Percentiles rank a stretch among this genome's conserved stretches.
These are phyloP conservation scores for Leucoraja erinaceus DNA, from an alignment of 2,113 vertebrate genomes.

Conservation along the genomic window DNA sequence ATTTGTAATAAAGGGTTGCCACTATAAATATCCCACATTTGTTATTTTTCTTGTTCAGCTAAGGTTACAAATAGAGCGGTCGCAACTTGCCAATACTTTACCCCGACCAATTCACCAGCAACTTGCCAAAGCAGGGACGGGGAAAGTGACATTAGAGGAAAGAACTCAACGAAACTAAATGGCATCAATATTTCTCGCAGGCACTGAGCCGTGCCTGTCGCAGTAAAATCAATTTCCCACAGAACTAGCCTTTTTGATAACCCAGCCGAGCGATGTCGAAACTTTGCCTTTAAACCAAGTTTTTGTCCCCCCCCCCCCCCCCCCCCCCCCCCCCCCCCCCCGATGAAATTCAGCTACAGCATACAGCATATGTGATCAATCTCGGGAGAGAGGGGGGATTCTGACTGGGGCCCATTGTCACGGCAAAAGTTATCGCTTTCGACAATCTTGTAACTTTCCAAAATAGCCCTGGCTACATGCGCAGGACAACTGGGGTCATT, in stretches of 20 bases:
- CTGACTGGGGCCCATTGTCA: conserved; percentile 20
- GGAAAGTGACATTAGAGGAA: too few relatives aligned
- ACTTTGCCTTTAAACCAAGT: neutral
- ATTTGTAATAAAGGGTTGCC: neutral
- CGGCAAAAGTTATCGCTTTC: conserved; percentile 1
- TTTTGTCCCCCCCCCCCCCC: neutral
- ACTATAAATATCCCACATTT: neutral
- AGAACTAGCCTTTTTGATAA: neutral
- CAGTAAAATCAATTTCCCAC: neutral
- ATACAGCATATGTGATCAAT: conserved; percentile 25
- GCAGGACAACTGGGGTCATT: neutral
- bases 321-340: neutral
- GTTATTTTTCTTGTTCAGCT: neutral
- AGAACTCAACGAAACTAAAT: neutral
- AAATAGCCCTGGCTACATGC: neutral
- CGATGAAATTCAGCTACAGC: neutral
- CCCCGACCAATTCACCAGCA: neutral
- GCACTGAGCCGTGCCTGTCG: neutral
- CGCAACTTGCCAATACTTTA: neutral
- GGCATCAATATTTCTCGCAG: too few relatives aligned
- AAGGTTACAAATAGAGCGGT: neutral
- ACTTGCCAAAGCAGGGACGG: neutral
- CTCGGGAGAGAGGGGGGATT: conserved; percentile 4
- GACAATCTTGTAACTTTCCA: conserved; percentile 37
- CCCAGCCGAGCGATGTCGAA: neutral